phyloP scores from a whole-genome alignment of 2,113 vertebrate genomes.

The Antigone vipio region DNA sequence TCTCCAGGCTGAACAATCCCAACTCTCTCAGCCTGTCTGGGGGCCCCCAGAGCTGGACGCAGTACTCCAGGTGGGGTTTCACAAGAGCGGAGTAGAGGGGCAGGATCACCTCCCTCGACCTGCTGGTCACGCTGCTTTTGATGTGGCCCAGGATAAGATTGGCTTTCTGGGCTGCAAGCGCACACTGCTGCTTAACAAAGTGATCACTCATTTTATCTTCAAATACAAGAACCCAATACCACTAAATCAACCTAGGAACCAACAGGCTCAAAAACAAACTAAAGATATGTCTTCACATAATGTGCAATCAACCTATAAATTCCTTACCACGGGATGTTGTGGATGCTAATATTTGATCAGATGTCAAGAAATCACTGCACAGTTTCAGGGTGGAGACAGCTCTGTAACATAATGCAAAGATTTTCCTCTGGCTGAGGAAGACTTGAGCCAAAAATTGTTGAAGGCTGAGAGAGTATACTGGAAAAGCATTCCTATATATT shows the following conservation, averaged over 20 bases:
- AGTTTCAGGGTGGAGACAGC: background rate
- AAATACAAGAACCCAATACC: background rate
- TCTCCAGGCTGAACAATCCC: too few species aligned
- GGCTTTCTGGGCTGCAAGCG: too few species aligned
- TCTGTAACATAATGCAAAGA: background rate
- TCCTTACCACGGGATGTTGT: background rate
- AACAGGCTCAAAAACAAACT: background rate
- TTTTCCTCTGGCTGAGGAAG: background rate
- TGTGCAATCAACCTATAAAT: background rate
- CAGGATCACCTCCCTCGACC: too few species aligned
- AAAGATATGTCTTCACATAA: background rate
- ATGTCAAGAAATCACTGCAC: background rate
- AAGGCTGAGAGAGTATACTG: background rate
- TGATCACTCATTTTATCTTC: background rate
- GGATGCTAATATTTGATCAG: background rate
- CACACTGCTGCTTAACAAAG: background rate
- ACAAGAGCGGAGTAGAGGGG: too few species aligned
- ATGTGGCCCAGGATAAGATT: too few species aligned
- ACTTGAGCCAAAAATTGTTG: background rate
- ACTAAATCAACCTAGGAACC: background rate
- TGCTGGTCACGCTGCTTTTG: too few species aligned
- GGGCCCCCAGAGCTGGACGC: too few species aligned
- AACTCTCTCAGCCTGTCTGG: too few species aligned
- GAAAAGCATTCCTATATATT: background rate
- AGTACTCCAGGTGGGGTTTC: too few species aligned